Conservation (phyloP, 2,888 invertebrate species). For the Acanthosepion pharaonis region DNA sequence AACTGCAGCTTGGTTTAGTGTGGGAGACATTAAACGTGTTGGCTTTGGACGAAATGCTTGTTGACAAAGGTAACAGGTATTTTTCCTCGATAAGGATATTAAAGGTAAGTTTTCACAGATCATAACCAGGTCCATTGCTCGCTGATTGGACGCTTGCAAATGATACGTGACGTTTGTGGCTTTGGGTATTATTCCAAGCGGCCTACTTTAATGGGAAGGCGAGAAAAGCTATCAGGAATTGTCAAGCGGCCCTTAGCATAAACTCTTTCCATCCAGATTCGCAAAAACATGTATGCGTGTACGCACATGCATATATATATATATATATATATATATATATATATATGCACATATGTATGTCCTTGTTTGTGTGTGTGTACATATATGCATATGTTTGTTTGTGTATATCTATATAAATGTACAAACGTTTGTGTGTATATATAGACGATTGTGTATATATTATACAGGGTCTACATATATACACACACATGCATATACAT, state of each 20-base stretch:
- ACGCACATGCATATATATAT: too few relatives aligned
- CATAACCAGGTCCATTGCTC: not conserved
- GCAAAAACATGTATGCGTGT: not conserved
- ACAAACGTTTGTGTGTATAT: too few relatives aligned
- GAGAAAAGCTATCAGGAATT: not conserved
- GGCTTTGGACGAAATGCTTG: not conserved
- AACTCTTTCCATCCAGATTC: not conserved
- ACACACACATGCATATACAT: too few relatives aligned
- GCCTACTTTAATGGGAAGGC: not conserved
- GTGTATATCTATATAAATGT: too few relatives aligned
- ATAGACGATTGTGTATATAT: too few relatives aligned
- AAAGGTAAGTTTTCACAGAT: slow-evolving; percentile 11
- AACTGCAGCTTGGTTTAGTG: too few relatives aligned
- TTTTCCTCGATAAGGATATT: not conserved
- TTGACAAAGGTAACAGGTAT: not conserved
- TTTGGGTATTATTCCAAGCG: not conserved
- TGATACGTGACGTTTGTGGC: not conserved
- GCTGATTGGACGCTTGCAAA: not conserved
- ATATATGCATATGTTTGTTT: too few relatives aligned
- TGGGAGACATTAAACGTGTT: too few relatives aligned
- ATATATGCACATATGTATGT: too few relatives aligned
- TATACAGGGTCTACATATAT: too few relatives aligned
- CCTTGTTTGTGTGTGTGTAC: too few relatives aligned
- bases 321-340: too few relatives aligned
- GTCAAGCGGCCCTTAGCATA: not conserved